Percentiles rank a stretch among this genome's conserved stretches.
phyloP scores from a whole-genome alignment of 2,113 vertebrate species.

The Serilophus lunatus region DNA sequence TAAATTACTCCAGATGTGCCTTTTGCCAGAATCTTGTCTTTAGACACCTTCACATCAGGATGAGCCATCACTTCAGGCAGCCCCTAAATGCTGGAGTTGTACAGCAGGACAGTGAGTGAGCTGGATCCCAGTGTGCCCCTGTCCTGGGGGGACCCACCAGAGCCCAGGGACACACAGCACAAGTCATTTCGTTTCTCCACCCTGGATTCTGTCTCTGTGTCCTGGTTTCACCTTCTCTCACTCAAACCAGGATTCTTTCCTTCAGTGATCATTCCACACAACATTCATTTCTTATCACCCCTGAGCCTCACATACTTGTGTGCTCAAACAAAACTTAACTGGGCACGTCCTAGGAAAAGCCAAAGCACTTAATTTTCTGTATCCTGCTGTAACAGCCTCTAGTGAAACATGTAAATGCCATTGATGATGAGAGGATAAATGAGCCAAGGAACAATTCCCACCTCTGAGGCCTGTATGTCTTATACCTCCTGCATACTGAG shows the following conservation, averaged over 20 bases:
- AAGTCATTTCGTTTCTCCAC: background rate
- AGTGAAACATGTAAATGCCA: background rate
- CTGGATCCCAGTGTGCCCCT: background rate
- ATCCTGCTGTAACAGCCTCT: background rate
- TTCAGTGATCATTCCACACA: background rate
- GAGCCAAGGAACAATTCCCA: background rate
- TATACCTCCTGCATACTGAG: background rate
- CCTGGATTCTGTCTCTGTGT: background rate
- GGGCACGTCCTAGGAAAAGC: background rate
- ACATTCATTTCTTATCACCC: conserved; percentile 25
- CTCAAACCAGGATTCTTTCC: background rate
- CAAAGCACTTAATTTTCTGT: background rate
- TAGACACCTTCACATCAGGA: background rate
- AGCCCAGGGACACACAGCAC: background rate
- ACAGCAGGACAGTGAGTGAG: background rate
- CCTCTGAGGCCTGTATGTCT: background rate
- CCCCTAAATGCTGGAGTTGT: background rate
- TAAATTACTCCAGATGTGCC: background rate
- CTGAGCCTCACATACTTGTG: background rate
- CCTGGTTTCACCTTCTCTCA: background rate
- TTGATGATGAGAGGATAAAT: background rate
- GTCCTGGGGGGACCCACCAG: background rate
- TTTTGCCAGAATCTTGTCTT: background rate
- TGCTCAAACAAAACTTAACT: conserved; percentile 10
- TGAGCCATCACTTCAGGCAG: background rate